Conservation (phyloP, 2,113 vertebrate species). For the Carettochelys insculpta region DNA sequence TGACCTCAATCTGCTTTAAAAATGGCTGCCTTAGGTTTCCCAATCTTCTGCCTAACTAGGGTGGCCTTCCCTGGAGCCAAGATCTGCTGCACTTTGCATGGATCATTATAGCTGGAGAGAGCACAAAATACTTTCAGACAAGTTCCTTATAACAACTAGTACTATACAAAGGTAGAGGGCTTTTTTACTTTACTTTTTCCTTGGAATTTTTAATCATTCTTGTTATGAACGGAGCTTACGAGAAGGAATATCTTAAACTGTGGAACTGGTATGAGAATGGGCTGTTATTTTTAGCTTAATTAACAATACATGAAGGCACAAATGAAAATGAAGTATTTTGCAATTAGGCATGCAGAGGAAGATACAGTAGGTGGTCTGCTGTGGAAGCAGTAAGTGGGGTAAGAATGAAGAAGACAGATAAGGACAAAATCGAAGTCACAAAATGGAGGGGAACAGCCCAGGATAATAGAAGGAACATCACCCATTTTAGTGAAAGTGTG, state of each 20-base stretch:
- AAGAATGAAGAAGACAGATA: neutral
- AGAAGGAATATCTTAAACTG: conserved; percentile 24
- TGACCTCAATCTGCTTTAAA: conserved; percentile 63
- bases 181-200: conserved; percentile 24
- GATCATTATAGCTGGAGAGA: conserved; percentile 49
- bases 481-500: neutral
- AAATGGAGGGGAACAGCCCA: fast-evolving
- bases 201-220: conserved; percentile 27
- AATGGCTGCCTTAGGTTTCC: conserved; percentile 48
- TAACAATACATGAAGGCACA: neutral
- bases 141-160: conserved; percentile 53
- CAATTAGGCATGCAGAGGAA: neutral
- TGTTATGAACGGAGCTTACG: conserved; percentile 9
- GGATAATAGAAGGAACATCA: neutral
- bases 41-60: conserved; percentile 65
- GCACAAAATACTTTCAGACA: conserved; percentile 44
- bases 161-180: neutral
- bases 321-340: conserved; percentile 4
- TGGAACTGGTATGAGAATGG: conserved; percentile 6
- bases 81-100: conserved; percentile 42
- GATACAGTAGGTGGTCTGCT: neutral
- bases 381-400: neutral
- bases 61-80: conserved; percentile 58
- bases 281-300: conserved; percentile 47
- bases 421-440: neutral